Conservation (phyloP, 1,140 invertebrate genomes). For the Diorhabda elongata region DNA sequence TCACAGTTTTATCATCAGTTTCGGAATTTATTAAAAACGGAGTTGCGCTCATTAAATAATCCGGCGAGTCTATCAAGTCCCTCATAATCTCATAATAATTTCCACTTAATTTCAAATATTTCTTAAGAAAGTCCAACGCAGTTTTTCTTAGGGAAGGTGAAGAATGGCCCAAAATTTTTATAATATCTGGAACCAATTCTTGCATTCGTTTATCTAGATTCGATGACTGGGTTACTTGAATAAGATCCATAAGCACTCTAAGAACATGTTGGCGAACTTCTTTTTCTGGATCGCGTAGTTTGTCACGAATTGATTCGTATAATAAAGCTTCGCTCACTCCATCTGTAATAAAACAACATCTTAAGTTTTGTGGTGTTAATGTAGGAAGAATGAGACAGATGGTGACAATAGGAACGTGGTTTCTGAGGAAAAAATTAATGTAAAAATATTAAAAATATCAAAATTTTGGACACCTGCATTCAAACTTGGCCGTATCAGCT, state of each 20-base stretch:
- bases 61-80: slow-evolving; percentile 11
- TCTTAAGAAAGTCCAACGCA: slow-evolving; percentile 14
- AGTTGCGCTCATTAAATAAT: slow-evolving; percentile 3
- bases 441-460: too few relatives aligned
- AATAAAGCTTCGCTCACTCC: slow-evolving; percentile 60
- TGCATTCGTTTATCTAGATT: slow-evolving; percentile 59
- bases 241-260: slow-evolving; percentile 66
- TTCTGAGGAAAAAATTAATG: too few relatives aligned
- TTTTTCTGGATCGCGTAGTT: slow-evolving; percentile 74
- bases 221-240: slow-evolving; percentile 60
- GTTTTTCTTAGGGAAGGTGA: slow-evolving; percentile 73
- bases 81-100: slow-evolving; percentile 10
- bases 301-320: slow-evolving; percentile 63
- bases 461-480: too few relatives aligned
- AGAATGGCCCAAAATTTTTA: slow-evolving; percentile 68
- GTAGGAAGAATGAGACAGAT: too few relatives aligned
- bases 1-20: slow-evolving; percentile 9
- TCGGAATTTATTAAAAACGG: slow-evolving; percentile 9
- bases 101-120: slow-evolving; percentile 11
- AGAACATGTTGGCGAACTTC: slow-evolving; percentile 75
- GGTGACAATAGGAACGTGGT: too few relatives aligned
- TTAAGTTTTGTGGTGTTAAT: too few relatives aligned
- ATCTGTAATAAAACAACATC: slow-evolving; percentile 45
- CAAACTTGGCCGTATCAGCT: too few relatives aligned
- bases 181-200: slow-evolving; percentile 60